Evolutionary conservation across 2,888 invertebrate genomes (phyloP), one percentile per base, ranked within the genome.

Genomic region (Pseudeuparius sepicola): DNA sequence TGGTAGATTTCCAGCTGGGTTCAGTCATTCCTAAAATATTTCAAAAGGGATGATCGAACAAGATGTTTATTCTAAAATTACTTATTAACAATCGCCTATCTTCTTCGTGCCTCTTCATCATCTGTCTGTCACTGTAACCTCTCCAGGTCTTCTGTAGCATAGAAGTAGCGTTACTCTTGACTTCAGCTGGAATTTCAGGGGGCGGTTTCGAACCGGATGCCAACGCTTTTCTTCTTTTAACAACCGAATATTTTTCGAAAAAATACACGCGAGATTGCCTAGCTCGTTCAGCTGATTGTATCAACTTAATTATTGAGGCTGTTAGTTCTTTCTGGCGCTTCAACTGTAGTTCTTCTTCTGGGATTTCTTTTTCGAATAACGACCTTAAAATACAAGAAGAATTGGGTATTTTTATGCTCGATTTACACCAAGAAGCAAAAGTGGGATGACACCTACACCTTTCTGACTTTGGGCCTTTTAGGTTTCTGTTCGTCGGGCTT

Each of bases 71-170:
- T n/a, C n/a, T n/a, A n/a, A n/a, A n/a, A n/a, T 20, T 16, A 29
- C 68, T 70, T 32, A 78, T 60, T 33, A 68, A 57, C 29, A 64
- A 49, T 49, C 68, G 66, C 2, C 70, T 45, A 41, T 60, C 55
- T 6, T 52, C 46, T 24, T 70, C 67, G 46, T 59, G 62, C 6
- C 50, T 18, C 35, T 64, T 61, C 20, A 62, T 45, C 24, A 61
- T 51, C 48, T 67, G 63, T 1, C 68, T 49, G 17, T 59, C 56
- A 49, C 60, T 55, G 49, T 65, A 69, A 7, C 63, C 64, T 45
- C 67, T 59, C 60, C 68, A 70, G 9, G 50, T 34, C 35, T 47
- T 56, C 46, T 70, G 68, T 31, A 69, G 60, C 9, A 41, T 49
- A 2, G 44, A 46, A 2, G 60, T 60, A 2, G 65, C 60, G n/a